Conservation (phyloP, 1,140 invertebrate species). For the Chironomus striatipennis region DNA sequence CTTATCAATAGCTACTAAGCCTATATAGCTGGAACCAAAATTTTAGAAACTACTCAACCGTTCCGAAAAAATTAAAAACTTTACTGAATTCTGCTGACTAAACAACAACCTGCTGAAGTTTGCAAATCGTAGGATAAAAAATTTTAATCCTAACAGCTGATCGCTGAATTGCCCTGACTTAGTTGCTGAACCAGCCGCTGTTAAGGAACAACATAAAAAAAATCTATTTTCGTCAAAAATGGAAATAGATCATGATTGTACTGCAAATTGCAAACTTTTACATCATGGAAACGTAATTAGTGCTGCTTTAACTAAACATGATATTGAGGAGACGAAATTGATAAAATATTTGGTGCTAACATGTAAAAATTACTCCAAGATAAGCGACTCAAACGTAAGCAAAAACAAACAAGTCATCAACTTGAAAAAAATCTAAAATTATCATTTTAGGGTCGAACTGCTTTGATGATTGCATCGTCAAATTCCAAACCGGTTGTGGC, state of each 20-base stretch:
- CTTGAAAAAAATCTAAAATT: conserved; percentile 27
- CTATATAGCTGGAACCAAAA: too few species aligned
- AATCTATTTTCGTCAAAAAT: not conserved
- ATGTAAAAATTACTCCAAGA: conserved; percentile 47
- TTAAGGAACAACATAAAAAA: not conserved
- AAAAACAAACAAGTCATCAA: conserved; percentile 20
- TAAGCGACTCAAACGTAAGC: conserved; percentile 37
- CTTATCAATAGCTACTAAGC: too few species aligned
- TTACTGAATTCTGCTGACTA: not conserved
- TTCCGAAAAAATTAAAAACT: not conserved
- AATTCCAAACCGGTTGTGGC: conserved; percentile 50
- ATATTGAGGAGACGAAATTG: conserved; percentile 41
- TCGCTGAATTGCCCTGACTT: not conserved
- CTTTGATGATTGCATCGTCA: conserved; percentile 57
- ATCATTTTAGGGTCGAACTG: conserved; percentile 44
- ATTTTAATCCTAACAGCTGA: not conserved
- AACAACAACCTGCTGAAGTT: not conserved
- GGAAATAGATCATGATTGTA: conserved; percentile 40
- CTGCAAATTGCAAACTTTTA: conserved; percentile 44
- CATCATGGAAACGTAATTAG: conserved; percentile 48
- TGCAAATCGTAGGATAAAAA: not conserved
- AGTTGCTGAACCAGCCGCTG: not conserved
- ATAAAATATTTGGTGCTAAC: conserved; percentile 44
- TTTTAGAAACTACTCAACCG: too few species aligned
- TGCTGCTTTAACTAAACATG: conserved; percentile 44